Evolutionary conservation across 53 echinoderm and acorn worm species (phyloP), one percentile per base, ranked within the genome.

Genomic region (Mesocentrotus franciscanus): DNA sequence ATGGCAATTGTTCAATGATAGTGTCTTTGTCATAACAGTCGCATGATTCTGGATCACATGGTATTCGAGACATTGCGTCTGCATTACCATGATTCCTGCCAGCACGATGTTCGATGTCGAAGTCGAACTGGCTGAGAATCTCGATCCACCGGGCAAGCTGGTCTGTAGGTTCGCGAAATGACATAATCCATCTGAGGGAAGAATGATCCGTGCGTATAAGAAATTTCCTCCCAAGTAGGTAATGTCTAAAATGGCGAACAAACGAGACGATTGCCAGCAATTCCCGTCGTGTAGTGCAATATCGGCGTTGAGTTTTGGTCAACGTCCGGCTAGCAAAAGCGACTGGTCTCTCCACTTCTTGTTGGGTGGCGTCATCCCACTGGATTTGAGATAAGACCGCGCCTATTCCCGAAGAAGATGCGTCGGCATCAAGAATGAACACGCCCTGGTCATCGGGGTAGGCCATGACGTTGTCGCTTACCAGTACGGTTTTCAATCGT

Each of bases 71-170:
- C 36, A 97, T 60, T 0, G 96, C 96, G 66, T 97, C 97, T 49
- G 96, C 96, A 84, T 97, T 96, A n/a, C 78, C 91, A 95, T 96
- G 97, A 32, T 91, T 96, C 85, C 71, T 95, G 1, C 96, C 97
- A 17, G 78, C 55, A 9, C 97, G 94, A 70, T 96, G 96, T 79
- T 96, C 95, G 59, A 97, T 97, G 5, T 61, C 55, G 87, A 98
- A 97, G 71, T 96, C 85, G 76, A 93, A 97, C 90, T 96, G 96
- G 42, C 95, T 89, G 34, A 98, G 90, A 39, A 97, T 93, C 70
- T 96, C 98, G 22, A 97, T 93, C 97, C 97, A 97, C 17, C 95
- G 71, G 18, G 97, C 97, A n/a, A 96, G 90, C 75, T 97, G 96
- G 26, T 94, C 95, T 8, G 49, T 60, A 10, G 97, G 96, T 26